phyloP scores from a whole-genome alignment of 2,113 vertebrate species.

The Dinomys branickii region DNA sequence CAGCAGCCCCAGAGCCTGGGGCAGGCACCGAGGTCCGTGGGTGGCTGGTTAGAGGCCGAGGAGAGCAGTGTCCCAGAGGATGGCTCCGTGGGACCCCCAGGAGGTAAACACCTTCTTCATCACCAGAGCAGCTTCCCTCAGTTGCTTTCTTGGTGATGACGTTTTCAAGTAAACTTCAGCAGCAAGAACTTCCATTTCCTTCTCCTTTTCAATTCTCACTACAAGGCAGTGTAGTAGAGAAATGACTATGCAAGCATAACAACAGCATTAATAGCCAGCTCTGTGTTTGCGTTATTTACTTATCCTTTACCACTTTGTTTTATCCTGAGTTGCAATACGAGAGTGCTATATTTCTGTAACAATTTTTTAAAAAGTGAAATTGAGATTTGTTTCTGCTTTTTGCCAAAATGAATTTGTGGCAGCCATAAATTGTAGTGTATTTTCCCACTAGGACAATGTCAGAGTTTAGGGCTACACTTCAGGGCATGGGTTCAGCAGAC shows the following conservation, averaged over 20 bases:
- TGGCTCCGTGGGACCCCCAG: background rate
- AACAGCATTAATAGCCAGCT: background rate
- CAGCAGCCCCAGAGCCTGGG: background rate
- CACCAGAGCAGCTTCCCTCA: too few species aligned
- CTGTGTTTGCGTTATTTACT: background rate
- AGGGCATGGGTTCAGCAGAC: background rate
- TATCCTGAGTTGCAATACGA: background rate
- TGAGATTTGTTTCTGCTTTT: background rate
- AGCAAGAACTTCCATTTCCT: background rate
- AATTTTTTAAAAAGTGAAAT: background rate
- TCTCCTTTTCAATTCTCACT: background rate
- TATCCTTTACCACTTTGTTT: background rate
- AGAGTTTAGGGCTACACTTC: background rate
- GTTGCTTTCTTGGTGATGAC: background rate
- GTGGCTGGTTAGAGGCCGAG: background rate
- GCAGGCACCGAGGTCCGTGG: background rate
- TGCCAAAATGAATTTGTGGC: background rate
- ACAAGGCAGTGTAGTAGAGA: background rate
- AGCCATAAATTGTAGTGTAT: background rate
- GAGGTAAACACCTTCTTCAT: constrained; percentile 63
- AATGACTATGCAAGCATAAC: background rate
- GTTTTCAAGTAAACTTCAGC: background rate
- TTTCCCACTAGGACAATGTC: background rate
- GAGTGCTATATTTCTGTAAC: background rate
- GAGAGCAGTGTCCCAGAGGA: background rate